Percentiles rank a stretch among this genome's conserved stretches.
Conservation (phyloP, 2,113 vertebrate genomes). For the Pedionomus torquatus region DNA sequence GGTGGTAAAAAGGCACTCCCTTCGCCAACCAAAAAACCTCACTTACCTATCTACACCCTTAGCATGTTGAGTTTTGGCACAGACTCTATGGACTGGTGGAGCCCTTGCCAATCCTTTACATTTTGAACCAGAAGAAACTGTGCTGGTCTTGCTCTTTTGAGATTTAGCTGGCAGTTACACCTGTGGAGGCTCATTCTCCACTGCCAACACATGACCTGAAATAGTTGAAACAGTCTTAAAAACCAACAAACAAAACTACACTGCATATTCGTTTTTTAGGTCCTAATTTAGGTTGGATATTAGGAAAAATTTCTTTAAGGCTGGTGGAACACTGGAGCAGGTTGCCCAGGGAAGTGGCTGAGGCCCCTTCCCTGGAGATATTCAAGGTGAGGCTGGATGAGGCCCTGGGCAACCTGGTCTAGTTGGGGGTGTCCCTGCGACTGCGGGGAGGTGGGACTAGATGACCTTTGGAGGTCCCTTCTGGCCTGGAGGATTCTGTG, state of each 20-base stretch:
- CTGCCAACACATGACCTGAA: background rate
- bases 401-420: too few relatives aligned
- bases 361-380: too few relatives aligned
- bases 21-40: background rate
- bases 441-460: too few relatives aligned
- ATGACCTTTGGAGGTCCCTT: too few relatives aligned
- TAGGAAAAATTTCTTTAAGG: too few relatives aligned
- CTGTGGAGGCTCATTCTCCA: background rate
- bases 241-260: background rate
- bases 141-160: background rate
- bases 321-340: too few relatives aligned
- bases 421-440: too few relatives aligned
- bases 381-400: too few relatives aligned
- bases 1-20: background rate
- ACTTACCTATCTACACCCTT: background rate
- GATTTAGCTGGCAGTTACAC: background rate
- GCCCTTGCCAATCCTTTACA: background rate
- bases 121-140: background rate
- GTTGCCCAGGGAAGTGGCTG: too few relatives aligned
- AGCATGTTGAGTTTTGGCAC: background rate
- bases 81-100: background rate
- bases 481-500: too few relatives aligned
- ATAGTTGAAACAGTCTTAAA: background rate
- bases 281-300: too few relatives aligned
- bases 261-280: background rate